Conservation (phyloP, 2,797 vertebrate genomes). For the Acanthopagrus latus region DNA sequence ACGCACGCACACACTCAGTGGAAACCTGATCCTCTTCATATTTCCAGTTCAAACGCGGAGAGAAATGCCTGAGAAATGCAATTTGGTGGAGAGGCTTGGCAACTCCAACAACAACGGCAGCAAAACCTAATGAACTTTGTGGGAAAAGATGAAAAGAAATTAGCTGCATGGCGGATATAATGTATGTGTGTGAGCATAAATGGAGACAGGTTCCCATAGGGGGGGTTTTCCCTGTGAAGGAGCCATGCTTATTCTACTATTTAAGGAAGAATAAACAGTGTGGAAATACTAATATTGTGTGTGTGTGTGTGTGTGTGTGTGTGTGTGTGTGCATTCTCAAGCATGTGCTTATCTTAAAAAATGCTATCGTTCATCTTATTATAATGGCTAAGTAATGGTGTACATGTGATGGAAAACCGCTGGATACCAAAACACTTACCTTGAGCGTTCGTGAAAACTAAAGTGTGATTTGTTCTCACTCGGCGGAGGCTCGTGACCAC, state of each 20-base stretch:
- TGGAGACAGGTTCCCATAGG: conserved; percentile 70
- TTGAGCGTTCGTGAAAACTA: conserved; percentile 28
- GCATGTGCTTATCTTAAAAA: conserved; percentile 48
- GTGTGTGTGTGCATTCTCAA: background rate
- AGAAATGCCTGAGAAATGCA: conserved; percentile 77
- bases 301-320: conserved; percentile 11
- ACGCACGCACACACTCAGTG: conserved; percentile 31
- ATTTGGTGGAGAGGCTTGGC: conserved; percentile 71
- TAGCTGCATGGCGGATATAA: conserved; percentile 65
- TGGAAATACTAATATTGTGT: background rate
- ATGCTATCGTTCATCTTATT: conserved; percentile 47
- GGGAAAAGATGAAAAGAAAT: conserved; percentile 77
- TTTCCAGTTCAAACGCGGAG: conserved; percentile 78
- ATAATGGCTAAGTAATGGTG: conserved; percentile 49
- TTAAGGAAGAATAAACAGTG: conserved; percentile 35
- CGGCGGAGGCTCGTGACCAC: background rate
- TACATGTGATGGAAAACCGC: conserved; percentile 31
- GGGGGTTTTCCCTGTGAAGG: conserved; percentile 45
- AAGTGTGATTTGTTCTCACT: conserved; percentile 21
- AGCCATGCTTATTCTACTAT: conserved; percentile 32
- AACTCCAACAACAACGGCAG: conserved; percentile 69
- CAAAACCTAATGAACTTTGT: conserved; percentile 75
- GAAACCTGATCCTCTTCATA: conserved; percentile 79
- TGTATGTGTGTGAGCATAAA: conserved; percentile 68
- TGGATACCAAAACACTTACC: conserved; percentile 6